Evolutionary conservation across 2,888 invertebrate genomes (phyloP), one percentile per base, ranked within the genome.

Genomic region (Agriotes lineatus): DNA sequence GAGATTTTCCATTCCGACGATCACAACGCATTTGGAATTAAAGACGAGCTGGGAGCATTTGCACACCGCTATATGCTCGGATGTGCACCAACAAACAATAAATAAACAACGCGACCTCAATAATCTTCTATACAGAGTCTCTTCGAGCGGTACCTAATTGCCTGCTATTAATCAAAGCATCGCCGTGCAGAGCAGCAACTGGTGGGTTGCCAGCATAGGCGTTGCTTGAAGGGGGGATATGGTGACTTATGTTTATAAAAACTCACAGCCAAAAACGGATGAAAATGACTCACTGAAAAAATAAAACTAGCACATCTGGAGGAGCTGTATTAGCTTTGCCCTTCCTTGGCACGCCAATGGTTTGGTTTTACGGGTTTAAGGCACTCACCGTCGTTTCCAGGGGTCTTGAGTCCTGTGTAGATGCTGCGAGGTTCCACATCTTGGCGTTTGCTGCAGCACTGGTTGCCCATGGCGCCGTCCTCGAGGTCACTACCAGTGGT

Each of bases 381-480:
- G n/a, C 9, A 48, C 74, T 73, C 65, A 78, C 78, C 76, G 60
- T 77, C 78, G 37, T 71, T 64, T 56, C 75, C 76, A 25, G 76
- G 69, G 33, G 66, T 59, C 48, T 78, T 77, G 48, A 74, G 71
- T 42, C 77, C 77, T 12, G 73, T 72, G 67, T 74, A 76, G 68
- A 70, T 70, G 70, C 58, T 72, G 70, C 73, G 70, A 54, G 73
- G 75, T 69, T 67, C 70, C 19, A 65, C 61, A 57, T 71, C 68
- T 85, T 93, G 91, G 83, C 92, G 90, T 87, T 93, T 93, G 87
- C 93, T 93, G 87, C 94, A 94, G 87, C 94, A 94, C 87, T 92
- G 92, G 86, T 92, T 92, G 85, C 94, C 94, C 94, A 95, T 94
- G 85, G 85, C 86, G 74, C 68, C 68, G 72, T 74, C 67, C 72